Percentiles rank a stretch among this genome's conserved stretches.
Evolutionary conservation across 2,113 vertebrate species (phyloP).

Genomic region (Sinocyclocheilus maitianheensis): DNA sequence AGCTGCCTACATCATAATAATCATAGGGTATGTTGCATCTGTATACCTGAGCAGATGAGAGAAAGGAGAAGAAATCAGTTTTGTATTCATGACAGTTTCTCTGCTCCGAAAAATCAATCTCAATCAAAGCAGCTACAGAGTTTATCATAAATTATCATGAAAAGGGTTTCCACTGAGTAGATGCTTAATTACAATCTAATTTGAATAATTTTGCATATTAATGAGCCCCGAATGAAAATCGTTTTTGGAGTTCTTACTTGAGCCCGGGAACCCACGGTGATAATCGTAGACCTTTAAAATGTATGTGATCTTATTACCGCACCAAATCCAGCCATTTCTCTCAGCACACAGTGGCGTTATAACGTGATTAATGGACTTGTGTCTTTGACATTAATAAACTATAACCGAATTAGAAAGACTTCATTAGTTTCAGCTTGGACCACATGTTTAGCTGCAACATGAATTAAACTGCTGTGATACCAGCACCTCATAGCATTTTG

Average conservation of each 20-base stretch:
- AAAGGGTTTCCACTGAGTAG: constrained; percentile 99
- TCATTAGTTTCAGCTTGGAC: constrained; percentile 84
- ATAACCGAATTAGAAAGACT: constrained; percentile 94
- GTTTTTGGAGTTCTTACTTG: constrained; percentile 98
- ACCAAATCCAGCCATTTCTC: constrained; percentile 78
- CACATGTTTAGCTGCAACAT: constrained; percentile 71
- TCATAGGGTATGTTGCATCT: constrained; percentile 39
- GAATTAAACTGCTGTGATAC: constrained; percentile 75
- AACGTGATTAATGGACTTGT: constrained; percentile 96
- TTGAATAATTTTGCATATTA: constrained; percentile 99
- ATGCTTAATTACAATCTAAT: constrained; percentile 99
- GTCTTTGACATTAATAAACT: constrained; percentile 97
- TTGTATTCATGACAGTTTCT: constrained; percentile 97
- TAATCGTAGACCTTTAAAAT: constrained; percentile 96
- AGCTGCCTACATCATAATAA: constrained; percentile 23
- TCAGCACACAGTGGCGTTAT: constrained; percentile 84
- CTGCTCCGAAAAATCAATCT: constrained; percentile 98
- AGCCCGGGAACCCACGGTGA: constrained; percentile 95
- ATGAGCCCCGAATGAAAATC: constrained; percentile 98
- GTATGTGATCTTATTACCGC: constrained; percentile 89
- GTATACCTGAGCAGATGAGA: constrained; percentile 41
- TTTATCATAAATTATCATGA: constrained; percentile 99
- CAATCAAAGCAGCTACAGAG: constrained; percentile 98
- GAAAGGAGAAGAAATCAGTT: constrained; percentile 74
- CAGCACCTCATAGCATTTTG: constrained; percentile 60